Conservation (phyloP, 1,140 invertebrate genomes). For the Yoshiicerus persimilis region DNA sequence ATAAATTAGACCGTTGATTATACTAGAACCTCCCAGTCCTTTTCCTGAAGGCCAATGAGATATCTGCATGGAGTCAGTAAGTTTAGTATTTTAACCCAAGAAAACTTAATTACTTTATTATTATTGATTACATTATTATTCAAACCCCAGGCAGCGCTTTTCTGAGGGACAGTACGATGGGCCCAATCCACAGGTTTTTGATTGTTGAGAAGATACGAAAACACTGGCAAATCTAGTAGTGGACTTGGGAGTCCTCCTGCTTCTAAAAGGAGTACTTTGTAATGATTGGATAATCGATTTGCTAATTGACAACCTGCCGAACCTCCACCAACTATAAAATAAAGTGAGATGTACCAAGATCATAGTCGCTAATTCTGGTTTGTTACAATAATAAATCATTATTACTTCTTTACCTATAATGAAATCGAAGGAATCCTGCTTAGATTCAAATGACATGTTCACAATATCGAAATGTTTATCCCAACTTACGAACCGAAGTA, state of each 20-base stretch:
- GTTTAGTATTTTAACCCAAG: neutral
- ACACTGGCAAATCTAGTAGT: neutral
- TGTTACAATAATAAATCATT: constrained; percentile 55
- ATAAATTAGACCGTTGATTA: constrained; percentile 67
- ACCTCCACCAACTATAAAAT: neutral
- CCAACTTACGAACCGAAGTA: neutral
- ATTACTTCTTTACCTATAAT: constrained; percentile 47
- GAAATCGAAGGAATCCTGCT: neutral
- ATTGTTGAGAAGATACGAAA: constrained; percentile 25
- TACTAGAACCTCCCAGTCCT: constrained; percentile 56
- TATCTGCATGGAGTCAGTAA: neutral
- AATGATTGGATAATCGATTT: neutral
- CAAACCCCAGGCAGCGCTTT: constrained; percentile 15
- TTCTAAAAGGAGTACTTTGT: constrained; percentile 56
- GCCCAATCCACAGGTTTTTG: constrained; percentile 49
- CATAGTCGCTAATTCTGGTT: neutral
- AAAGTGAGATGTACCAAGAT: neutral
- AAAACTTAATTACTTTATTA: neutral
- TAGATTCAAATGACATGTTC: neutral
- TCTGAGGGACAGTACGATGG: constrained; percentile 34
- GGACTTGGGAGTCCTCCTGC: constrained; percentile 60
- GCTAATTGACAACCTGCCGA: neutral
- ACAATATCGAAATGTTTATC: neutral
- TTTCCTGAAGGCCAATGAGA: neutral
- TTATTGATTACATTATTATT: constrained; percentile 27